These are phyloP conservation scores for Moxostoma hubbsi DNA, from an alignment of 2,797 vertebrate genomes.

Conservation along the genomic window DNA sequence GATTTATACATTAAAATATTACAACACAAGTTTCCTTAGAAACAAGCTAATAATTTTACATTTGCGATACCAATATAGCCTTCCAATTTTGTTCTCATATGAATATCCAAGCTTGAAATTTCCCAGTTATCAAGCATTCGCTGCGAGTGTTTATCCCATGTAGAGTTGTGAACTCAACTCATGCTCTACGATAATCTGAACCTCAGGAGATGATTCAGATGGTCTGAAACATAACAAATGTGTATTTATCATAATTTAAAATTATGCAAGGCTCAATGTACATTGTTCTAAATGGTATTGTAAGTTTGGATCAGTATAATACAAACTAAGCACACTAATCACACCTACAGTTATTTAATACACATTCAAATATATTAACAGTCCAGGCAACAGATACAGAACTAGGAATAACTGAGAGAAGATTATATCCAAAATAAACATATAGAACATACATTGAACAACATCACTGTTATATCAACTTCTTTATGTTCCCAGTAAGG, in stretches of 20 bases:
- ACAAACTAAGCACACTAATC: conserved; percentile 27
- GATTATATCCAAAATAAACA: no score
- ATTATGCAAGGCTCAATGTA: no score
- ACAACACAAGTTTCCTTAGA: no score
- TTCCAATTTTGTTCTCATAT: not conserved
- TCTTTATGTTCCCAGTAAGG: no score
- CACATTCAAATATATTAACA: conserved; percentile 28
- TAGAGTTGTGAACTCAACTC: conserved; percentile 9
- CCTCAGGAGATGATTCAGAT: not conserved
- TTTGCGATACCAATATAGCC: no score
- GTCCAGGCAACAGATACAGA: not conserved
- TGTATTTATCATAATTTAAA: not conserved
- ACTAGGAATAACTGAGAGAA: no score
- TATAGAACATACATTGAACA: no score
- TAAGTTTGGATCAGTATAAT: conserved; percentile 2
- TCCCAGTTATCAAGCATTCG: not conserved
- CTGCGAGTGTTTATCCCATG: not conserved
- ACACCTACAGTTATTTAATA: conserved; percentile 25
- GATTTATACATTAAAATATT: no score
- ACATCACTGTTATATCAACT: no score
- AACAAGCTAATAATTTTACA: no score
- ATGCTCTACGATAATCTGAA: not conserved
- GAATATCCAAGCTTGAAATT: not conserved
- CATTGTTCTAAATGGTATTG: not conserved
- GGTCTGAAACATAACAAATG: not conserved